A percentile compares a stretch with the other conserved stretches of the same genome.
These are phyloP conservation scores for Amniataba percoides DNA, from an alignment of 2,797 vertebrate genomes.

Conservation along the genomic window DNA sequence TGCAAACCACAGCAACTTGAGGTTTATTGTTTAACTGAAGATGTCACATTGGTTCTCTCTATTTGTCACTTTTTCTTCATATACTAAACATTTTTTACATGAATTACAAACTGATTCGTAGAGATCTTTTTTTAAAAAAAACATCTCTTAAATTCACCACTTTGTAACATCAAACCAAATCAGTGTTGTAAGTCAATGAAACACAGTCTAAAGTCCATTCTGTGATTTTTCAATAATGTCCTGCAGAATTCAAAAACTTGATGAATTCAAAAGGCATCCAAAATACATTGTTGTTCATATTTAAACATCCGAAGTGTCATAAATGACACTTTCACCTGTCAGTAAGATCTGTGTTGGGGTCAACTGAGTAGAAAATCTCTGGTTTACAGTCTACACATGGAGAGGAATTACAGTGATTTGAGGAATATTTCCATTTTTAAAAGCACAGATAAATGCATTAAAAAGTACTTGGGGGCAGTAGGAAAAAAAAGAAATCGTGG, in stretches of 20 bases:
- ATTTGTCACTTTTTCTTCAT: not conserved
- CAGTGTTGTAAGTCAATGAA: not conserved
- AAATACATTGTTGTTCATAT: not conserved
- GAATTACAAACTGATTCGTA: no score
- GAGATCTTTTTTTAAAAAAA: no score
- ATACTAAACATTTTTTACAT: not conserved
- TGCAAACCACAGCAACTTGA: no score
- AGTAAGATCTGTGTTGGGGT: not conserved
- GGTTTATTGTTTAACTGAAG: no score
- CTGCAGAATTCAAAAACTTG: not conserved
- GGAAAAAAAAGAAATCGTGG: conserved; percentile 58
- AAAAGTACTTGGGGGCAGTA: conserved; percentile 50
- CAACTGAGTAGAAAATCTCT: not conserved
- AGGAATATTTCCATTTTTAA: conserved; percentile 26
- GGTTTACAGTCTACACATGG: not conserved
- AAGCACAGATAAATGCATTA: conserved; percentile 47
- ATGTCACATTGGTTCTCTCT: not conserved
- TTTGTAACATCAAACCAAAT: not conserved
- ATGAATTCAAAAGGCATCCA: not conserved
- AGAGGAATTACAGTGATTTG: conserved; percentile 1
- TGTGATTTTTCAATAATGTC: not conserved
- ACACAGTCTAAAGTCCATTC: not conserved
- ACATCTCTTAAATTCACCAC: not conserved
- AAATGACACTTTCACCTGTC: not conserved
- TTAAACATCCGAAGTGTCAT: not conserved